Percentiles rank a stretch among this genome's conserved stretches.
phyloP scores from a whole-genome alignment of 2,888 invertebrate species.

The Agriopis aurantiaria region DNA sequence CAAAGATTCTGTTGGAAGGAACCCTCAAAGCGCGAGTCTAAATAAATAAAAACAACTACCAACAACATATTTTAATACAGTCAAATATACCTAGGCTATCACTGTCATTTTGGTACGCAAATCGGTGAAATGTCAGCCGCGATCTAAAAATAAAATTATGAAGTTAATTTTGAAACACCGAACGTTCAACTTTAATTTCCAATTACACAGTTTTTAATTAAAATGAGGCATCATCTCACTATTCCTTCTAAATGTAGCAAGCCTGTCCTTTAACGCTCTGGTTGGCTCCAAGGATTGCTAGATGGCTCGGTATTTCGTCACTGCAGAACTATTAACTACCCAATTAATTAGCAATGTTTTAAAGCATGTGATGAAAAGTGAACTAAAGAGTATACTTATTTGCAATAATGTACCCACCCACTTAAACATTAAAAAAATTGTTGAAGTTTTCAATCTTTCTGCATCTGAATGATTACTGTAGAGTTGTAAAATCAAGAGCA shows the following conservation, averaged over 20 bases:
- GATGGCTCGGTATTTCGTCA: constrained; percentile 63
- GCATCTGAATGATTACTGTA: background rate
- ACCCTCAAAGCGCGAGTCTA: no score
- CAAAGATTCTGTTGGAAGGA: no score
- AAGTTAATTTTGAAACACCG: background rate
- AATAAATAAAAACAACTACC: no score
- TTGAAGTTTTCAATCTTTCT: background rate
- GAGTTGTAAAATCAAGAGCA: background rate
- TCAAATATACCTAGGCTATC: no score
- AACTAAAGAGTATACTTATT: constrained; percentile 7
- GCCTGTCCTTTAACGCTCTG: constrained; percentile 76
- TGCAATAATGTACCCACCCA: background rate
- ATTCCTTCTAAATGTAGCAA: constrained; percentile 53
- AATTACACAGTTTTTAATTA: constrained; percentile 37
- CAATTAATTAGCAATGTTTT: constrained; percentile 32
- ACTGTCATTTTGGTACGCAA: no score
- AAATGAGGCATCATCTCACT: constrained; percentile 40
- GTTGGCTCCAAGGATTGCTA: constrained; percentile 71
- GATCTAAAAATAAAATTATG: no score
- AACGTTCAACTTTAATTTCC: constrained; percentile 18
- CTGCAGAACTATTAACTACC: constrained; percentile 42
- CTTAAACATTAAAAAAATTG: background rate
- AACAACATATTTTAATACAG: no score
- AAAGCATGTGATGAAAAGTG: constrained; percentile 26
- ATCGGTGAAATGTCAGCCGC: no score